Evolutionary conservation across 2,113 vertebrate genomes (phyloP).

Genomic region (Octodon degus): DNA sequence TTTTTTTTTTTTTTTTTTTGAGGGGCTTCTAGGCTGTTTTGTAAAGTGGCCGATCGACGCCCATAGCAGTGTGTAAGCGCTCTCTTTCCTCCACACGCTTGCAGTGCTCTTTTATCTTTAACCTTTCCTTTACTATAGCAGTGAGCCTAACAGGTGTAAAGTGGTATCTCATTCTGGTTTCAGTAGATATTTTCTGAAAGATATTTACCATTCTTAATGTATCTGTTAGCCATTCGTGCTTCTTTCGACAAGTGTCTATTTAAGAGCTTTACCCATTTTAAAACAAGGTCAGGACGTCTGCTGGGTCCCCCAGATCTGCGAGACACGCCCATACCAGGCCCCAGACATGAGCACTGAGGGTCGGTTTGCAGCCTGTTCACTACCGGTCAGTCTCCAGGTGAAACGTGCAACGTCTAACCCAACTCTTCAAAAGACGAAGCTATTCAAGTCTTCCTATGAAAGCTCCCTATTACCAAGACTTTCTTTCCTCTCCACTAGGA

Average conservation of each 20-base stretch:
- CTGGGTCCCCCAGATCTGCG: background rate
- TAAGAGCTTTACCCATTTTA: no score
- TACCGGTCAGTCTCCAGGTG: background rate
- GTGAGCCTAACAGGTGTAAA: background rate
- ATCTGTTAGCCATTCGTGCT: background rate
- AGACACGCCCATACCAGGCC: background rate
- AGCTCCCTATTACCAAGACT: background rate
- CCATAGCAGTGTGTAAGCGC: background rate
- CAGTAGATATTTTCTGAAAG: background rate
- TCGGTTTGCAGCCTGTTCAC: background rate
- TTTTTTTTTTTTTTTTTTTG: background rate
- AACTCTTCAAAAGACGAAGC: background rate
- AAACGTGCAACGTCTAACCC: conserved; percentile 4
- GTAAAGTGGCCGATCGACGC: background rate
- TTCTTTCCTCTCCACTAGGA: background rate
- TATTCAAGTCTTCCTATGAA: background rate
- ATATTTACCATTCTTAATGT: background rate
- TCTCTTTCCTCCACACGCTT: background rate
- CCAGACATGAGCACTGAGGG: background rate
- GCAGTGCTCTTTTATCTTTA: background rate
- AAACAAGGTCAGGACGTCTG: background rate
- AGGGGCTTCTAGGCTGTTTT: background rate
- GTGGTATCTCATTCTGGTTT: background rate
- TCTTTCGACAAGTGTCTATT: background rate
- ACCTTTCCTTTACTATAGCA: background rate